Evolutionary conservation across 2,888 invertebrate genomes (phyloP).

Genomic region (Limnephilus rhombicus): DNA sequence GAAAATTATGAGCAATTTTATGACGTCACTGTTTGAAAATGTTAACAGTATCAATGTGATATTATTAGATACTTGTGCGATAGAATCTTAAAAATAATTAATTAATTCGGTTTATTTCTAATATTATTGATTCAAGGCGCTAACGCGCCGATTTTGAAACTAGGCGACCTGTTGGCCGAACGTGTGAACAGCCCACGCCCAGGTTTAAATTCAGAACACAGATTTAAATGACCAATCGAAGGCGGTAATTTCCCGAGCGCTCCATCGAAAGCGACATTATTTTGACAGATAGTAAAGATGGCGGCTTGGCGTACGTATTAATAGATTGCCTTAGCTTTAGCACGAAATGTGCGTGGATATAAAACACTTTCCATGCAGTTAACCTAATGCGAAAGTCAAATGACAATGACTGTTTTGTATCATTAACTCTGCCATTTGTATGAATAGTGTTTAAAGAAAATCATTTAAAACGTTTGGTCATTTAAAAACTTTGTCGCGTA

Average conservation of each 20-base stretch:
- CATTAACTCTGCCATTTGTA: background rate
- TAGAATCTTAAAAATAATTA: too few relatives aligned
- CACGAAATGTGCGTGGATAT: background rate
- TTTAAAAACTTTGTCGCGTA: too few relatives aligned
- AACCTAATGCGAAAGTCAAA: background rate
- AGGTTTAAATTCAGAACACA: constrained; percentile 46
- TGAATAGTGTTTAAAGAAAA: background rate
- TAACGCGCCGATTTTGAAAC: background rate
- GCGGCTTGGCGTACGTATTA: constrained; percentile 19
- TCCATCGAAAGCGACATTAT: constrained; percentile 44
- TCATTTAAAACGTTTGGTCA: background rate
- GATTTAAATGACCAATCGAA: constrained; percentile 37
- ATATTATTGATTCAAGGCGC: background rate
- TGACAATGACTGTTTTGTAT: background rate
- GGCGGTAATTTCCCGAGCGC: constrained; percentile 39
- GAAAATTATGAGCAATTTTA: background rate
- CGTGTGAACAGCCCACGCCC: constrained; percentile 48
- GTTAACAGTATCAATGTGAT: background rate
- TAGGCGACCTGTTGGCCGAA: constrained; percentile 12
- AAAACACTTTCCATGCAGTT: constrained; percentile 10
- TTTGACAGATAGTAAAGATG: constrained; percentile 55
- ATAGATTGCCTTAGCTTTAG: background rate
- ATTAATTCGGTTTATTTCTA: too few relatives aligned
- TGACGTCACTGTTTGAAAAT: background rate
- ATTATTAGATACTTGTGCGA: too few relatives aligned